These are phyloP conservation scores for Ophiothrix spiculata DNA, from an alignment of 35 echinoderm and acorn worm species.

Conservation along the genomic window DNA sequence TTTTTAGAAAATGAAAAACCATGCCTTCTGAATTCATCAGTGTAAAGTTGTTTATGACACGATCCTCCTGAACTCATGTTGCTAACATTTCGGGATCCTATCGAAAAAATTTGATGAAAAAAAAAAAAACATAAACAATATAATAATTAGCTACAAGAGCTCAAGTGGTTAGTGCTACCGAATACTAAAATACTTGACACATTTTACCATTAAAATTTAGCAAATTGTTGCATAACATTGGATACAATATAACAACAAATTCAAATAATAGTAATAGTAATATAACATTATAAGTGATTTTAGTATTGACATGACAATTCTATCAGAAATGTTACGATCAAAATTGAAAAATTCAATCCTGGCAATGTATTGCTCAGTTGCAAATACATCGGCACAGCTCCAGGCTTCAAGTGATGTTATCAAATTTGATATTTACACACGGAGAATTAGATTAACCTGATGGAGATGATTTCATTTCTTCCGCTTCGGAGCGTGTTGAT, in stretches of 20 bases:
- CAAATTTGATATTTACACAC: not conserved
- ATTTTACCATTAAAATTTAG: not conserved
- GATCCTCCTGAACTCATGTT: not conserved
- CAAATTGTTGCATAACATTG: not conserved
- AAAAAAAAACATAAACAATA: not conserved
- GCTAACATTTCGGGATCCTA: not conserved
- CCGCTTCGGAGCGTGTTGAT: not conserved
- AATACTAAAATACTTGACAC: too few species aligned
- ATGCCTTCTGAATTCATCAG: slow-evolving; percentile 1
- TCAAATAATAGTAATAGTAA: not conserved
- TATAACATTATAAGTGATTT: not conserved
- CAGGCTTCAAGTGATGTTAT: not conserved
- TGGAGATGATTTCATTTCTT: not conserved
- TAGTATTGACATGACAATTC: too few species aligned
- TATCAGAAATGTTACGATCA: too few species aligned
- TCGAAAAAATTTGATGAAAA: not conserved
- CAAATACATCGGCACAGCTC: too few species aligned
- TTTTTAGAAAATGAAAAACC: not conserved
- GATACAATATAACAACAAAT: not conserved
- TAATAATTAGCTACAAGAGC: too few species aligned
- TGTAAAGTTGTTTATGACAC: not conserved
- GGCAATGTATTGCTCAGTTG: too few species aligned
- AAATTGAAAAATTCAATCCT: too few species aligned
- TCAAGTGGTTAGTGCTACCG: too few species aligned
- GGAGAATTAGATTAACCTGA: not conserved